Percentiles rank a stretch among this genome's conserved stretches.
Evolutionary conservation across 1,140 invertebrate genomes (phyloP).

Genomic region (Drosophila ironensis): DNA sequence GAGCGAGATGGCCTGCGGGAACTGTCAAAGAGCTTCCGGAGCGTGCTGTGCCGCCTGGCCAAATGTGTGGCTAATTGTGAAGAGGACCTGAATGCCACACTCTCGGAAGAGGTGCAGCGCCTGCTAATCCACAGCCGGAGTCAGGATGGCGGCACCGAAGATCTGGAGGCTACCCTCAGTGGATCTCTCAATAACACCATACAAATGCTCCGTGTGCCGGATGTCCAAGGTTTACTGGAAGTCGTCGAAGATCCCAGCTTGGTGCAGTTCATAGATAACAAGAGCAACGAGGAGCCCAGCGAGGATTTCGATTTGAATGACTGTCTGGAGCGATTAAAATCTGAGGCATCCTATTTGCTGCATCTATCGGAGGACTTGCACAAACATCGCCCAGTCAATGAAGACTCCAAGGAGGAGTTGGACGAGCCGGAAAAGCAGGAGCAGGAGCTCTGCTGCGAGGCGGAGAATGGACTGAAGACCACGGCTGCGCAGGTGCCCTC

Average conservation of each 20-base stretch:
- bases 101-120: conserved; percentile 85
- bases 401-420: conserved; percentile 14
- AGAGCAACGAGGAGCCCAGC: conserved; percentile 71
- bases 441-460: conserved; percentile 67
- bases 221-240: conserved; percentile 85
- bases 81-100: conserved; percentile 88
- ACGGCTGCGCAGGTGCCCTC: conserved; percentile 26
- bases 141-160: conserved; percentile 54
- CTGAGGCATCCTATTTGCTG: conserved; percentile 87
- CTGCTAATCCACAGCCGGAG: conserved; percentile 60
- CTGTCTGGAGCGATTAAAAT: conserved; percentile 86
- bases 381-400: conserved; percentile 24
- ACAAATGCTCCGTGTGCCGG: conserved; percentile 85
- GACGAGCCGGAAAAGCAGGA: conserved; percentile 72
- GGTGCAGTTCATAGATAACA: conserved; percentile 74
- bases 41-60: conserved; percentile 85
- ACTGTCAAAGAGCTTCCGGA: conserved; percentile 72
- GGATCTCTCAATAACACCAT: conserved; percentile 53
- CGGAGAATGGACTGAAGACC: conserved; percentile 68
- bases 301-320: conserved; percentile 84
- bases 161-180: conserved; percentile 51
- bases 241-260: conserved; percentile 78
- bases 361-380: conserved; percentile 83
- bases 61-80: conserved; percentile 89
- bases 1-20: conserved; percentile 82